Base-by-base conservation (phyloP, 2,888 invertebrate species). In the Amblyjoppa fuscipennis region DNA sequence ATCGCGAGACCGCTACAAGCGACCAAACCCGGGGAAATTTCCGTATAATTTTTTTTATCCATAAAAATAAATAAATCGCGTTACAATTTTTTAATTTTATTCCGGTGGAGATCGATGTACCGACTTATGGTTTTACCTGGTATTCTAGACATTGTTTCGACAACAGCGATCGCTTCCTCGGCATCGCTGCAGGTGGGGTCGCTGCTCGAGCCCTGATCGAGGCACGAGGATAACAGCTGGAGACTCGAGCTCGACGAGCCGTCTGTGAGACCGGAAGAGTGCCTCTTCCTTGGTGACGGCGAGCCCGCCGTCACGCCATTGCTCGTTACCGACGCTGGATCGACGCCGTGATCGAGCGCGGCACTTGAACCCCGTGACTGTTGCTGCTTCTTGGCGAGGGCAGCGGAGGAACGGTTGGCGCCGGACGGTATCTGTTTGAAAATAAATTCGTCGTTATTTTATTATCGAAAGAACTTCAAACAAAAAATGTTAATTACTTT, bases 121-220 rank as follows among this genome's bases (percentile, higher is more conserved):
- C 11, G 11, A 41, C 41, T 34, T 34, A 7, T 34, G 2, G 7
- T 38, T 70, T 59, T 88, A 93, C 93, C 93, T 90, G 93, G 90
- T 87, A 91, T 86, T 87, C 89, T 91, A 84, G 91, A 91, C 86
- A 92, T 91, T 88, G 91, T 92, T 89, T 93, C 93, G 82, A 91
- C 91, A 86, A 91, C 91, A 84, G 91, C 89, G 85, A 93, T 92
- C 81, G 93, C 93, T 91, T 93, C 94, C 84, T 94, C 93, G 78
- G 94, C 94, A 91, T 94, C 93, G 82, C 93, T 93, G 81, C 91
- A 92, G 78, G 91, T 93, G 56, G 91, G 92, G 87, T 93, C 93
- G 88, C 92, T 93, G 61, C 86, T 87, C 11, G 85, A 84, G 88
- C 93, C 93, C 91, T 93, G 91, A 89, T 93, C 92, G 85, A 93